Evolutionary conservation across 2,797 vertebrate species (phyloP).

Genomic region (Microctenopoma steveboyesi): DNA sequence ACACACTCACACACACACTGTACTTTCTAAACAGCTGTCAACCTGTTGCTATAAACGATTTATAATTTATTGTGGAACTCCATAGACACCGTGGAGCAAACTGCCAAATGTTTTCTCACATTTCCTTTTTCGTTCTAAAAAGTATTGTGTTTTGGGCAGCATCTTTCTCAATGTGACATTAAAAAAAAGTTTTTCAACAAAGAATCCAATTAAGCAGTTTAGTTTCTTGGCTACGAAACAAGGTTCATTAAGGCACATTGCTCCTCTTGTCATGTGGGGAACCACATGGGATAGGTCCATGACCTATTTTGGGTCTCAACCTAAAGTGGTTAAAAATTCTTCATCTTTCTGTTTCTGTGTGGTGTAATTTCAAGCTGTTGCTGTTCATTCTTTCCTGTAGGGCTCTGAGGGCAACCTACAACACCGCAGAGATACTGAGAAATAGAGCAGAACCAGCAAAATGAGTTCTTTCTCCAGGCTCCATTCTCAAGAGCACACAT

Average conservation of each 20-base stretch:
- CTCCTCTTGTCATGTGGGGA: slow-evolving; percentile 36
- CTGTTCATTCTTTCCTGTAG: slow-evolving; percentile 36
- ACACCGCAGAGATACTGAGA: slow-evolving; percentile 64
- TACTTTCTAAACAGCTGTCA: slow-evolving; percentile 8
- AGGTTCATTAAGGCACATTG: slow-evolving; percentile 51
- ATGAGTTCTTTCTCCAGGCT: slow-evolving; percentile 67
- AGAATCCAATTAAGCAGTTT: slow-evolving; percentile 57
- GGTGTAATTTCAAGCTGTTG: slow-evolving; percentile 35
- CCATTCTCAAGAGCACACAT: slow-evolving; percentile 47
- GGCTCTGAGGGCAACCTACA: slow-evolving; percentile 59
- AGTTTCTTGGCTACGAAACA: slow-evolving; percentile 50
- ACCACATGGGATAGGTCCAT: slow-evolving; percentile 42
- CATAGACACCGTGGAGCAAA: not conserved
- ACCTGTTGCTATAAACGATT: slow-evolving; percentile 1
- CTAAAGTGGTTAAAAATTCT: slow-evolving; percentile 43
- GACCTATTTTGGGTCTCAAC: slow-evolving; percentile 59
- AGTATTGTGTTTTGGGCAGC: slow-evolving; percentile 15
- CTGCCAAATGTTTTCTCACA: not conserved
- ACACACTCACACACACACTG: not conserved
- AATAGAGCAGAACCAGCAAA: slow-evolving; percentile 75
- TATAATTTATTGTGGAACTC: not conserved
- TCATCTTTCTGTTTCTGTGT: slow-evolving; percentile 3
- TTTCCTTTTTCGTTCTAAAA: not conserved
- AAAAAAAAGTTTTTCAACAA: slow-evolving; percentile 14
- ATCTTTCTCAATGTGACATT: slow-evolving; percentile 4